Evolutionary conservation across 1,140 invertebrate species (phyloP).

Genomic region (Epicauta chinensis): DNA sequence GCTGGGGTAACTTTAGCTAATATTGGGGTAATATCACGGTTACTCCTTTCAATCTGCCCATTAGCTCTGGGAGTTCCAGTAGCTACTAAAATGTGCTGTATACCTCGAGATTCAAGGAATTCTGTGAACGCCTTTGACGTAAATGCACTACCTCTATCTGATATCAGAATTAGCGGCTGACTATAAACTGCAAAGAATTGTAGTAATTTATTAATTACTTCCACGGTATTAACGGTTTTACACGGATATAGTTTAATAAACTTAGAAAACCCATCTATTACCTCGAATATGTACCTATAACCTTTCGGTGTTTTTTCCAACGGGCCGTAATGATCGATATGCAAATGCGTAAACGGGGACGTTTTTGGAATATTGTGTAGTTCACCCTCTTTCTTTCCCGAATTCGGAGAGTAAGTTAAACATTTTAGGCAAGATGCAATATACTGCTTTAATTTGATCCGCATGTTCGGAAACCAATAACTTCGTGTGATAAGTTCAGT

Average conservation of each 20-base stretch:
- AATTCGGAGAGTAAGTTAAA: no score
- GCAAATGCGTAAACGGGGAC: no score
- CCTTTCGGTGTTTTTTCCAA: no score
- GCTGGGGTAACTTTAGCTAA: not conserved
- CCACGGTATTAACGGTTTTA: not conserved
- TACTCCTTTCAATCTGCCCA: not conserved
- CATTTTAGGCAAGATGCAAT: no score
- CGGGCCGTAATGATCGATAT: no score
- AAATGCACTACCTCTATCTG: not conserved
- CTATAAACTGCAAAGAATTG: not conserved
- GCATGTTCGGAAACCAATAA: no score
- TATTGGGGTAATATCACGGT: not conserved
- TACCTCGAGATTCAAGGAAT: not conserved
- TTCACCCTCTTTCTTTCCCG: no score
- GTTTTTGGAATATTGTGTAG: no score
- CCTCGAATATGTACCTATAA: not conserved
- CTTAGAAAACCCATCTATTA: not conserved
- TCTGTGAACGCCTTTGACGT: not conserved
- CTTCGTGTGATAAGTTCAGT: not conserved
- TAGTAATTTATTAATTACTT: not conserved
- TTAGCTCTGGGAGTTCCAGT: not conserved
- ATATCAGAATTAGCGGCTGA: not conserved
- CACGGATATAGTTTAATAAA: not conserved
- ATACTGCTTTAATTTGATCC: no score
- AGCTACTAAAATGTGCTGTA: not conserved